Percentiles rank a stretch among this genome's conserved stretches.
Evolutionary conservation across 2,888 invertebrate genomes (phyloP).

Genomic region (Campoplex nolae): DNA sequence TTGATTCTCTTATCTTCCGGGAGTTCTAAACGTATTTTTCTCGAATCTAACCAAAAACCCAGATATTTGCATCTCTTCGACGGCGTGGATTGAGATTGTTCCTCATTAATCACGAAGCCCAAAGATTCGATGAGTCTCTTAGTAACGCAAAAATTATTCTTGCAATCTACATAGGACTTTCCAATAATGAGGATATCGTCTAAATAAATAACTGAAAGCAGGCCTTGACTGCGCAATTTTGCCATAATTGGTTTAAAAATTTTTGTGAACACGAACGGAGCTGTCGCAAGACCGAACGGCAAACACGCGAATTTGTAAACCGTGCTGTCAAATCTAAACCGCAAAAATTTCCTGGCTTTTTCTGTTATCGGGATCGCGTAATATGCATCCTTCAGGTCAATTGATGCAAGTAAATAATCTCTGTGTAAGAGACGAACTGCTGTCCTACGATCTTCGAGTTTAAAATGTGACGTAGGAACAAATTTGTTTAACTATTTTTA

Average conservation of each 20-base stretch:
- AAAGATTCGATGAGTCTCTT: constrained; percentile 22
- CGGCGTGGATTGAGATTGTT: constrained; percentile 37
- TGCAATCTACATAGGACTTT: constrained; percentile 10
- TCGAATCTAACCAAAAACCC: constrained; percentile 41
- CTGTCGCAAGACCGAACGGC: constrained; percentile 34
- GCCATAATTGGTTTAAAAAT: constrained; percentile 37
- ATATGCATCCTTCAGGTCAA: constrained; percentile 54
- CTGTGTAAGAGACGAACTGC: constrained; percentile 43
- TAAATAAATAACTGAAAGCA: constrained; percentile 40
- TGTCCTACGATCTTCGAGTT: constrained; percentile 73
- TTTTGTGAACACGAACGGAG: constrained; percentile 53
- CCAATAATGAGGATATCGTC: constrained; percentile 52
- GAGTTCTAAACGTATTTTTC: constrained; percentile 41
- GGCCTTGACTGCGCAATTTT: constrained; percentile 17
- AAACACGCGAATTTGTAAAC: constrained; percentile 52
- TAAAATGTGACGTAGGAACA: constrained; percentile 72
- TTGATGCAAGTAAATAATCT: constrained; percentile 36
- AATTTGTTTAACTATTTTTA: constrained; percentile 72
- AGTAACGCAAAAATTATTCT: constrained; percentile 15
- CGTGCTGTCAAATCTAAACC: constrained; percentile 16
- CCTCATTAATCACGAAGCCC: constrained; percentile 46
- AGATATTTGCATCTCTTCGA: constrained; percentile 1
- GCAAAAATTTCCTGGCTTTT: constrained; percentile 28
- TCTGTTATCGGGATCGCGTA: constrained; percentile 24
- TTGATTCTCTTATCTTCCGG: constrained; percentile 27